Evolutionary conservation across 2,888 invertebrate genomes (phyloP), one percentile per base, ranked within the genome.

Genomic region (Myopa tessellatipennis): DNA sequence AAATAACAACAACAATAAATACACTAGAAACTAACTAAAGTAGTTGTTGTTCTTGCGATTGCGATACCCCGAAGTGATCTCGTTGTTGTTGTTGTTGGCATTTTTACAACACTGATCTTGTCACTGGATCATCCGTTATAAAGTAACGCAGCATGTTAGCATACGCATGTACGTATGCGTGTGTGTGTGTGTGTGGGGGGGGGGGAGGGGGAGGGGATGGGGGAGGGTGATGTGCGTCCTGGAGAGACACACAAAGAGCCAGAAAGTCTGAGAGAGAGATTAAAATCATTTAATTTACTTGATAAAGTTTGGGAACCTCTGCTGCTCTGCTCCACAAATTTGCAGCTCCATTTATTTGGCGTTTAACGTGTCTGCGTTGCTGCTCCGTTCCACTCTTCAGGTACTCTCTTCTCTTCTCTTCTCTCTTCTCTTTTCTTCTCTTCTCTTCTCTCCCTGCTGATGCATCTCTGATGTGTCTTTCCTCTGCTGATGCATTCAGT

Each of bases 41-140:
- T 2, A 2, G 55, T 55, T 16, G 55, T 55, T 55, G 70, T 58
- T 16, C 34, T 70, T 12, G 16, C 36, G 38, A n/a, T 63, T 18
- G 8, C 26, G 26, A 26, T 26, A 26, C 26, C 26, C 26, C 2
- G 26, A 26, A 26, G 26, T 26, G 26, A 1, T 26, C 26, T 26
- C 26, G 26, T 26, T 26, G 26, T 26, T 26, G 26, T 26, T 26
- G 26, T 26, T 26, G 63, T 63, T 73, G 61, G 58, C 18, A 63
- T 73, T 73, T 63, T n/a, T 73, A 73, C 74, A 50, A 50, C 50
- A 63, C 63, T 74, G 65, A 74, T 74, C 74, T 63, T 65, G 74
- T 65, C 63, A 36, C 18, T 34, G 26, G 7, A 34, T 12, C 50
- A 61, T 73, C 73, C 73, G 73, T 73, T 55, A 55, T 55, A 36